Base-by-base conservation (phyloP, 2,113 vertebrate genomes). In the Guaruba guarouba region DNA sequence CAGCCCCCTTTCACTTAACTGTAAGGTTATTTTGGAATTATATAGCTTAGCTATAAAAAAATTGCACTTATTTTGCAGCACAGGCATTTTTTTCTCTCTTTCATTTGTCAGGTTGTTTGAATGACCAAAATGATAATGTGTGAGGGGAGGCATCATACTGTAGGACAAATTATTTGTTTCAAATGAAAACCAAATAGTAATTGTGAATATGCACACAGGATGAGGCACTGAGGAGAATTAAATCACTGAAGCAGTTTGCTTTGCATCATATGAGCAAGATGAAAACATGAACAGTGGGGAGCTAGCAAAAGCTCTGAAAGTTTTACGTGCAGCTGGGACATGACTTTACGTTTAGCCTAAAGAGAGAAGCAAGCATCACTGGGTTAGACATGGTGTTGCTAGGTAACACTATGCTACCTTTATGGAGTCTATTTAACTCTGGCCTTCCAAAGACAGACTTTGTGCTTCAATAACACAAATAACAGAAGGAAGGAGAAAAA, bases 201-300 rank as follows among this genome's bases (percentile, higher is more conserved):
- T 89, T 87, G 96, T 94, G 89, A 95, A 91, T 88, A 92, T 13
- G 87, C 82, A 88, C 86, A 95, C 57, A 49, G 3, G 8, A 71
- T 71, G 64, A 88, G 88, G 88, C 92, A 88, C 68, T 15, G 63
- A 95, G 71, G 94, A 90, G 97, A 96, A 96, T 96, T 96, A 98
- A 97, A 97, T 94, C 97, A 96, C 93, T 66, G 92, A 88, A 95
- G 93, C 93, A 79, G 93, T 95, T 95, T 97, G 95, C 95, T 97
- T 94, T 97, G 95, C 89, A 98, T 97, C 92, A 20, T 90, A 85
- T 62, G 88, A 98, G 85, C 91, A 96, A 97, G 97, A 97, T 94
- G 96, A 98, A 98, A 98, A 98, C 97, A 98, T 1, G 95, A 98
- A 96, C 97, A 97, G 97, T 96, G 48, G 98, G 98, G 95, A 97